phyloP scores from a whole-genome alignment of 2,113 vertebrate species.

The Pteronura brasiliensis region DNA sequence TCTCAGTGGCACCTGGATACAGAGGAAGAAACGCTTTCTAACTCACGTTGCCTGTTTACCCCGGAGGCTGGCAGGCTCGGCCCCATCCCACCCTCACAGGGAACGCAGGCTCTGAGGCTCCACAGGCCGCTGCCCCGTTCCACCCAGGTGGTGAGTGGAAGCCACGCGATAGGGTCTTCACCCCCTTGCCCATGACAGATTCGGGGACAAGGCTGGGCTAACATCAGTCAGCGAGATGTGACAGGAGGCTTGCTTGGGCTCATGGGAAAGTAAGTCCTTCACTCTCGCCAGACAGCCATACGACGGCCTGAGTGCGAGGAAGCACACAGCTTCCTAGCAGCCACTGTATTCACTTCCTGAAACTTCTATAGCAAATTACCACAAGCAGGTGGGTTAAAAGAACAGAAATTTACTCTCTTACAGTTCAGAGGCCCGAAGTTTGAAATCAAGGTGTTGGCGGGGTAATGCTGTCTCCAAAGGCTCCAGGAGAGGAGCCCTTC shows the following conservation, averaged over 20 bases:
- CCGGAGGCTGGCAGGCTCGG: not conserved
- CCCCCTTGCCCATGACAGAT: not conserved
- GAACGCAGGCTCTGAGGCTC: accelerated
- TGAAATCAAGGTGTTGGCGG: not conserved
- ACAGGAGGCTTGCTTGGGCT: not conserved
- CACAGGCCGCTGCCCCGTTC: accelerated
- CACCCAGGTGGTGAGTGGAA: not conserved
- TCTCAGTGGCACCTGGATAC: too few species aligned
- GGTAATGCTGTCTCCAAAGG: not conserved
- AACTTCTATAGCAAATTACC: not conserved
- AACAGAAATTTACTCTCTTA: not conserved
- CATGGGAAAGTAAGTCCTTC: not conserved
- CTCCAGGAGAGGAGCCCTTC: not conserved
- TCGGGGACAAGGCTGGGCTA: not conserved
- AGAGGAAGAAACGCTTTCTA: not conserved
- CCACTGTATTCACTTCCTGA: not conserved
- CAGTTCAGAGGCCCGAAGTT: not conserved
- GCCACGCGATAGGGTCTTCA: accelerated
- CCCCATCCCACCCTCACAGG: not conserved
- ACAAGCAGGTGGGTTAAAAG: not conserved
- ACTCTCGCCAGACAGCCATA: not conserved
- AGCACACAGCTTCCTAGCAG: not conserved
- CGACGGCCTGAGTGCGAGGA: not conserved
- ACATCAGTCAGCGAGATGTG: accelerated
- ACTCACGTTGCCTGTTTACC: accelerated